Evolutionary conservation across 1,140 invertebrate species (phyloP).

Genomic region (Aporrectodea caliginosa): DNA sequence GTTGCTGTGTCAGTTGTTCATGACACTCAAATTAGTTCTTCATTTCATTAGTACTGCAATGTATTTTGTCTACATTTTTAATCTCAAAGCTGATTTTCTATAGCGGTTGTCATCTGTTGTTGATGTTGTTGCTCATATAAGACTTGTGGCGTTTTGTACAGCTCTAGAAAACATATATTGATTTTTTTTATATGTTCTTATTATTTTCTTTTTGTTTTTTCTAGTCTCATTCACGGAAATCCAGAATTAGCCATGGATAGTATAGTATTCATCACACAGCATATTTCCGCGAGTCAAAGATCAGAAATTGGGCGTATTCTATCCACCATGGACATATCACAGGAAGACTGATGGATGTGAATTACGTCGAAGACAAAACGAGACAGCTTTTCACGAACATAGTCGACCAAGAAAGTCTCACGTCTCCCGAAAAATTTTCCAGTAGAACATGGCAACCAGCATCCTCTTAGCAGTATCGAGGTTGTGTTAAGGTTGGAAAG

Average conservation of each 20-base stretch:
- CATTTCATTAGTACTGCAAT: too few relatives aligned
- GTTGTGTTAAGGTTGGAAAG: too few relatives aligned
- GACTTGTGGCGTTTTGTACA: neutral
- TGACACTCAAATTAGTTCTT: too few relatives aligned
- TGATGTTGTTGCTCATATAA: neutral
- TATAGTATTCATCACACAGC: constrained; percentile 72
- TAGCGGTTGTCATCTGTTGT: neutral
- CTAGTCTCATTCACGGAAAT: constrained; percentile 62
- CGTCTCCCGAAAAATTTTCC: too few relatives aligned
- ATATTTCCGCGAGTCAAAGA: constrained; percentile 69
- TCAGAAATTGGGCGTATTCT: constrained; percentile 71
- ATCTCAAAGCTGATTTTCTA: too few relatives aligned
- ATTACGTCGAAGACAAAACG: neutral
- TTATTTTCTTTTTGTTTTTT: constrained; percentile 27
- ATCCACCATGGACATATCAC: constrained; percentile 58
- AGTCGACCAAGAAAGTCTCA: too few relatives aligned
- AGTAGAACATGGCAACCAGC: too few relatives aligned
- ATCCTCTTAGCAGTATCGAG: too few relatives aligned
- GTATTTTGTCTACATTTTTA: too few relatives aligned
- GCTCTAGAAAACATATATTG: neutral
- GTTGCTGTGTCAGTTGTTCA: too few relatives aligned
- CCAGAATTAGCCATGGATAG: constrained; percentile 77
- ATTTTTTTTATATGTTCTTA: too few relatives aligned
- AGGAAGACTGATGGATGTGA: neutral
- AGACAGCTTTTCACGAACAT: neutral